Evolutionary conservation across 2,888 invertebrate genomes (phyloP), one percentile per base, ranked within the genome.

Genomic region (Melieria omissa): DNA sequence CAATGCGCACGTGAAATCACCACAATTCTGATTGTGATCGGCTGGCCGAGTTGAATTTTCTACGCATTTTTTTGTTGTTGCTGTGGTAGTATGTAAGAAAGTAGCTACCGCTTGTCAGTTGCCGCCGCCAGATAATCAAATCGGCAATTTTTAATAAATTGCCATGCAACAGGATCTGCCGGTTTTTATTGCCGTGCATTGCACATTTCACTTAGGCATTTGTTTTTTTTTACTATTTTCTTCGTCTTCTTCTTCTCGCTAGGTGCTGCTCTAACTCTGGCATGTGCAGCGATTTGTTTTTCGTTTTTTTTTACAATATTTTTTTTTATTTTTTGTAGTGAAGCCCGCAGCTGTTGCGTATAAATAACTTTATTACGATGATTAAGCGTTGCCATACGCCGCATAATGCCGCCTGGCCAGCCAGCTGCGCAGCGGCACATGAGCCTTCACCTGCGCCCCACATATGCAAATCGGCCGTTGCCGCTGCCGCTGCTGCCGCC

Each of bases 141-240:
- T 68, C 68, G 68, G 64, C 68, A 68, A 58, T 67, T 67, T 67
- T 72, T 72, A 63, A 72, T 72, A 72, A 72, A 72, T 72, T 67
- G 58, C 67, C 14, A 62, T 67, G 4, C 54, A 60, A 41, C 65
- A 60, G 41, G 64, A 68, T 4, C n/a, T 65, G 65, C 65, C 57
- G 65, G 65, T 65, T 65, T 65, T 6, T 9, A 8, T 47, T 29
- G 29, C 29, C 29, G 29, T 29, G 29, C 29, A 29, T 29, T 29
- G 29, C 29, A 29, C 29, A 29, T 29, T 29, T 29, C 29, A 29
- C 47, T 16, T 71, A 52, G 60, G 29, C 45, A 4, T 64, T 64
- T 16, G 12, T 64, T 9, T 52, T 1, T 49, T 12, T 52, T n/a
- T 62, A 52, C 8, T 62, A 29, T 41, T 12, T 47, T 8, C 47